Evolutionary conservation across 2,888 invertebrate species (phyloP), one percentile per base, ranked within the genome.

Genomic region (Thyatira batis): DNA sequence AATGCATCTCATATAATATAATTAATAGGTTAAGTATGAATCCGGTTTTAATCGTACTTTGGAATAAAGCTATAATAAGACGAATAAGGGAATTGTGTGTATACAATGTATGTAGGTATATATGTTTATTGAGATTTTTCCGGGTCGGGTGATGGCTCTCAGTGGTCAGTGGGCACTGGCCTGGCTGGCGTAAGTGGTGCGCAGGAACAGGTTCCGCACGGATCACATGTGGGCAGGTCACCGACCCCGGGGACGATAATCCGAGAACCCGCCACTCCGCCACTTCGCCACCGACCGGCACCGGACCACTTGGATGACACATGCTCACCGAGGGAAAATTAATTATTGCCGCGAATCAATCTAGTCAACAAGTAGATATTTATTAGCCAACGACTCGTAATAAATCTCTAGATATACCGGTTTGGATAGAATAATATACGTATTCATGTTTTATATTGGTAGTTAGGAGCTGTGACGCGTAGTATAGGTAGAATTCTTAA

Each of bases 161-260:
- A 53, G 64, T 74, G 78, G 76, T 67, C 78, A 74, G 64, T 74
- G 78, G 76, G 67, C 78, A 74, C 71, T 68, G 76, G 78, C 71
- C 76, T 67, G 71, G 69, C 73, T 71, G 73, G 65, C 65, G 68
- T 73, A 84, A 84, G 84, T 87, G 80, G 85, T 82, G 80, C 78
- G 84, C 77, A 75, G 82, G 87, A 90, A 90, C 89, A 85, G 89
- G 90, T 86, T 82, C 82, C 73, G 79, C 77, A 76, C 78, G 76
- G 84, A 86, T 83, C 86, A 88, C 87, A 88, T 87, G 86, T 88
- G 85, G 73, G 65, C 65, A 76, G 89, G 85, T 88, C 87, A 73
- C 59, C 78, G 88, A 90, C 86, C 90, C 74, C 73, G 69, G 73
- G 76, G 77, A 78, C 84, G 78, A 80, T 82, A 80, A 81, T 86